Evolutionary conservation across 37 sponge, comb jelly and placozoan species (phyloP).

Genomic region (Cladorhizidae sp.): DNA sequence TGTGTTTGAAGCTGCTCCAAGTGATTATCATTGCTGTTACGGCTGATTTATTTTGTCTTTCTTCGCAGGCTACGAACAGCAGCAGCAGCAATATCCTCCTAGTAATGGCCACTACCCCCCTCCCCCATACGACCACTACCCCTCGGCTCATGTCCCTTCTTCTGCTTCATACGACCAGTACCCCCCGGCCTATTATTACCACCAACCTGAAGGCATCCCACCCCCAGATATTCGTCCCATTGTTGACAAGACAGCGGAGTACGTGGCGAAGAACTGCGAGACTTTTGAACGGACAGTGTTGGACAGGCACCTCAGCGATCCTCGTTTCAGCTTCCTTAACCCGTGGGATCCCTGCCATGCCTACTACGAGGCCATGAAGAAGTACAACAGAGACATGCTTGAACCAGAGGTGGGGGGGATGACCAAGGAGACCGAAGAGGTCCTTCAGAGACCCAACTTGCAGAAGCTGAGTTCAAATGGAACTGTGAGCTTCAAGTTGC

Average conservation of each 20-base stretch:
- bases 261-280: conserved; percentile 82
- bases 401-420: background rate
- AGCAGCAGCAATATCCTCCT: background rate
- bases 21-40: too few relatives aligned
- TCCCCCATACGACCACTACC: background rate
- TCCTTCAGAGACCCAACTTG: conserved; percentile 11
- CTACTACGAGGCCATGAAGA: conserved; percentile 75
- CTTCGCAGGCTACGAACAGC: background rate
- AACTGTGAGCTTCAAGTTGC: conserved; percentile 66
- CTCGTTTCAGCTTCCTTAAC: conserved; percentile 77
- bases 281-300: conserved; percentile 76
- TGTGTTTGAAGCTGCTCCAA: too few relatives aligned
- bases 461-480: conserved; percentile 65
- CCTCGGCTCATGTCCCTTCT: background rate
- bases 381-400: conserved; percentile 38
- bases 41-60: background rate
- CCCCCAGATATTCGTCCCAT: conserved; percentile 75
- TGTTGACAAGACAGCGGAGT: conserved; percentile 89
- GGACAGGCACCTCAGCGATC: conserved; percentile 66
- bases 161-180: background rate
- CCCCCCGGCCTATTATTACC: conserved; percentile 11
- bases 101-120: background rate
- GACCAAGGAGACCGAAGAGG: background rate
- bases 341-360: conserved; percentile 74
- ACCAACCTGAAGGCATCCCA: conserved; percentile 12